These are phyloP conservation scores for Luscinia megarhynchos DNA, from an alignment of 2,797 vertebrate species.

Conservation along the genomic window DNA sequence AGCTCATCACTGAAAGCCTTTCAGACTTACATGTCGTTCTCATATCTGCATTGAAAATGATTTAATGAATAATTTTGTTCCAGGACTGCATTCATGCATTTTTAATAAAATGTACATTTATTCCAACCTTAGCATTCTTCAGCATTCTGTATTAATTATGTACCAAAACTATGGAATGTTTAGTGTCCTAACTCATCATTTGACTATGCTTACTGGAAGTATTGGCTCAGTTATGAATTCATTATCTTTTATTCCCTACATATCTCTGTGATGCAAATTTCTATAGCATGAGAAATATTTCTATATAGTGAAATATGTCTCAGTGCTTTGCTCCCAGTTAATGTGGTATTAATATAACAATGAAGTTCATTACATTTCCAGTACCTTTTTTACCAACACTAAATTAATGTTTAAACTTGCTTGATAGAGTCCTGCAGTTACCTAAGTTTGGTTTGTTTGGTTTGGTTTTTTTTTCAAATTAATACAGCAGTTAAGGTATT, in stretches of 20 bases:
- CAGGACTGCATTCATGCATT: conserved; percentile 28
- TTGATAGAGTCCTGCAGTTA: not conserved
- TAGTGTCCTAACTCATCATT: conserved; percentile 37
- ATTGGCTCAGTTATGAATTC: conserved; percentile 28
- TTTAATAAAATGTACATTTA: conserved; percentile 44
- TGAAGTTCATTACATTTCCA: conserved; percentile 21
- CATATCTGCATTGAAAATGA: conserved; percentile 31
- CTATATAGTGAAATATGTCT: conserved; percentile 13
- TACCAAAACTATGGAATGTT: not conserved
- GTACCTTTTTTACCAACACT: not conserved
- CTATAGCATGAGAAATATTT: conserved; percentile 21
- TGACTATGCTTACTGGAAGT: conserved; percentile 46
- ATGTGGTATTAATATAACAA: conserved; percentile 23
- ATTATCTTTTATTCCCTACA: conserved; percentile 38
- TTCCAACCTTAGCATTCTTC: conserved; percentile 23
- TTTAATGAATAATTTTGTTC: conserved; percentile 54
- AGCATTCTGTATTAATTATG: conserved; percentile 32
- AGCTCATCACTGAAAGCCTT: not conserved
- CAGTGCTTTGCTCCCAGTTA: conserved; percentile 21
- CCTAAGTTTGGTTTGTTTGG: not conserved
- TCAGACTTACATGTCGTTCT: not conserved
- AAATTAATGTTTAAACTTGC: conserved; percentile 16
- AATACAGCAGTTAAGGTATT: not conserved
- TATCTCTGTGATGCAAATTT: conserved; percentile 41
- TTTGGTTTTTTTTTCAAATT: not conserved